These are phyloP conservation scores for Clarias gariepinus DNA, from an alignment of 2,113 vertebrate species.

Conservation along the genomic window DNA sequence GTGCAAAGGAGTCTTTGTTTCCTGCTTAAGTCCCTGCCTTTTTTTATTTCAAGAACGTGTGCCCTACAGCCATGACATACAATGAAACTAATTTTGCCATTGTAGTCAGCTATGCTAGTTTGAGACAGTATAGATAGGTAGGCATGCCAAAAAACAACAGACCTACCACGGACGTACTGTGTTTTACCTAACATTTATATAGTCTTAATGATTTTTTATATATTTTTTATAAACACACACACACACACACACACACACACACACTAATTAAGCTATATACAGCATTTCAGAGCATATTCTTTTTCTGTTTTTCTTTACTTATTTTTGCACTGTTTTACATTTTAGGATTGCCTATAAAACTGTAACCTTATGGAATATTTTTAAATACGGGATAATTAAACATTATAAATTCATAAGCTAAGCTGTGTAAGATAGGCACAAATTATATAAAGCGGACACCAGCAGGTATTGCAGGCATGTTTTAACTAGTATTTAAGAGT, in stretches of 20 bases:
- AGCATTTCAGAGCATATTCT: background rate
- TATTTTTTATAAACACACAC: background rate
- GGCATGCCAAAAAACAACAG: slow-evolving; percentile 2
- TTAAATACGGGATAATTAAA: background rate
- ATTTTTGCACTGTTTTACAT: background rate
- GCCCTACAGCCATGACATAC: slow-evolving; percentile 55
- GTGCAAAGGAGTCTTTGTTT: slow-evolving; percentile 60
- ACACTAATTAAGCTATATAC: background rate
- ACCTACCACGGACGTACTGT: slow-evolving; percentile 1
- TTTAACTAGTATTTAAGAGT: background rate
- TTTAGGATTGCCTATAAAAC: background rate
- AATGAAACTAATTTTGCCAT: slow-evolving; percentile 53
- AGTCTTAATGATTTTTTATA: background rate
- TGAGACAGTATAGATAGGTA: slow-evolving; percentile 20
- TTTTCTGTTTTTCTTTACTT: background rate
- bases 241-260: background rate
- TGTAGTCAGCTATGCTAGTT: slow-evolving; percentile 42
- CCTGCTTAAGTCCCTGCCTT: slow-evolving; percentile 50
- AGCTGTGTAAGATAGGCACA: background rate
- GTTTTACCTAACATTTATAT: background rate
- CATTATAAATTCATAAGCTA: background rate
- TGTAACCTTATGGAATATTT: background rate
- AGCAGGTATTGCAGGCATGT: background rate
- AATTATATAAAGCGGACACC: background rate
- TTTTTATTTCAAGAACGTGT: slow-evolving; percentile 26